Base-by-base conservation (phyloP, 2,113 vertebrate species). In the Myrmecobius fasciatus region DNA sequence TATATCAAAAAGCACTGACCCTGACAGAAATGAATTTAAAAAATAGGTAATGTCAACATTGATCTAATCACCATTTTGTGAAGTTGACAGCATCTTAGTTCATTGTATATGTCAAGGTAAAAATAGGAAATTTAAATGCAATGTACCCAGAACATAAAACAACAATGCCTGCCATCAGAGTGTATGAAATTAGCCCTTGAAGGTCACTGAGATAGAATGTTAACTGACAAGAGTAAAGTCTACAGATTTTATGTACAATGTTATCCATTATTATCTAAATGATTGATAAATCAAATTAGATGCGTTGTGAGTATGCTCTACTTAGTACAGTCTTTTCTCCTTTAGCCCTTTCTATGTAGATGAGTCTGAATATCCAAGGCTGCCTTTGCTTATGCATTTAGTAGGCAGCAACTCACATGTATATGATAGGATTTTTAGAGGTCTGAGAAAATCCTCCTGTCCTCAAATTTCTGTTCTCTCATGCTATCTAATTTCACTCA, bases 121-220 rank as follows among this genome's bases (percentile, higher is more conserved):
- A 94, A 92, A 95, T 3, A 8, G 93, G 54, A 93, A 92, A 94
- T 92, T 53, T 92, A 96, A 95, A 89, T 91, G 90, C 53, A 53
- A 91, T 53, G 52, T 53, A 53, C 36, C 90, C n/a, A 43, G 22
- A 54, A 28, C 43, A 54, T 90, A 7, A 20, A 91, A 83, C 93
- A 94, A 94, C 53, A 24, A 56, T 26, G 3, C 47, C 90, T n/a
- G n/a, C 0, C n/a, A 12, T 94, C 3, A 60, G 20, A 52, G 5
- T 56, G 6, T 91, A 46, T 94, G 10, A 92, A 52, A 91, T 91
- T 97, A 28, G 83, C 22, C 3, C 3, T 54, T 83, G 75, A 93
- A 90, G 25, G 54, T 89, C 26, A n/a, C 36, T 91, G 20, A 93
- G 75, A 28, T 56, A 92, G 3, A 11, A 94, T n/a, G 94, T 26